Evolutionary conservation across 2,113 vertebrate genomes (phyloP).

Genomic region (Campylomormyrus tamandua): DNA sequence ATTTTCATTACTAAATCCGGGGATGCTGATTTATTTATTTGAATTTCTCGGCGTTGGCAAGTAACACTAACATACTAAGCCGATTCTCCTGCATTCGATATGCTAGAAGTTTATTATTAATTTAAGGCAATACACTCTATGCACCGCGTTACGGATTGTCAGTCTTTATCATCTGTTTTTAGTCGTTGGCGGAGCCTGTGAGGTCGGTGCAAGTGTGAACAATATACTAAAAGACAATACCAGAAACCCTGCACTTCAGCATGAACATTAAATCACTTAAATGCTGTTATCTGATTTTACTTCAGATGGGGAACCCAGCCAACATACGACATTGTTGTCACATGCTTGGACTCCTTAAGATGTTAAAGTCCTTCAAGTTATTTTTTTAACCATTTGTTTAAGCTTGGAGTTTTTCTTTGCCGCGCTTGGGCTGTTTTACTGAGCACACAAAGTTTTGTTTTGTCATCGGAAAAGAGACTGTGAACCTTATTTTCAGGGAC

Average conservation of each 20-base stretch:
- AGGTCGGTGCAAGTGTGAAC: background rate
- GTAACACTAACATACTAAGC: background rate
- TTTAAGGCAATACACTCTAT: background rate
- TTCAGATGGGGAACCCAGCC: background rate
- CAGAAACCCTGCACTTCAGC: background rate
- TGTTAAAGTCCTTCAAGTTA: background rate
- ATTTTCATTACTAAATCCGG: background rate
- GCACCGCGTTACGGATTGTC: background rate
- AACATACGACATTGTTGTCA: background rate
- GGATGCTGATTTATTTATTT: background rate
- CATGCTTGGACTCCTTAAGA: background rate
- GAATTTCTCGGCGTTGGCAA: background rate
- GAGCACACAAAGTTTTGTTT: background rate
- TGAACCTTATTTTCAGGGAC: background rate
- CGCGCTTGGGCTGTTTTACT: background rate
- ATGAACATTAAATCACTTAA: background rate
- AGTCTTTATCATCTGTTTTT: background rate
- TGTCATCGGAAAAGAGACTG: background rate
- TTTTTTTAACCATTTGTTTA: background rate
- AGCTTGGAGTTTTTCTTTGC: background rate
- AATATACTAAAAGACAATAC: background rate
- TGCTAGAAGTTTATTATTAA: constrained; percentile 2
- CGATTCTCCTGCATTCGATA: background rate
- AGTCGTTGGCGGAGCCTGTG: background rate
- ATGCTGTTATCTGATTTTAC: background rate